Conservation (phyloP, 2,113 vertebrate species). For the Trichechus manatus region DNA sequence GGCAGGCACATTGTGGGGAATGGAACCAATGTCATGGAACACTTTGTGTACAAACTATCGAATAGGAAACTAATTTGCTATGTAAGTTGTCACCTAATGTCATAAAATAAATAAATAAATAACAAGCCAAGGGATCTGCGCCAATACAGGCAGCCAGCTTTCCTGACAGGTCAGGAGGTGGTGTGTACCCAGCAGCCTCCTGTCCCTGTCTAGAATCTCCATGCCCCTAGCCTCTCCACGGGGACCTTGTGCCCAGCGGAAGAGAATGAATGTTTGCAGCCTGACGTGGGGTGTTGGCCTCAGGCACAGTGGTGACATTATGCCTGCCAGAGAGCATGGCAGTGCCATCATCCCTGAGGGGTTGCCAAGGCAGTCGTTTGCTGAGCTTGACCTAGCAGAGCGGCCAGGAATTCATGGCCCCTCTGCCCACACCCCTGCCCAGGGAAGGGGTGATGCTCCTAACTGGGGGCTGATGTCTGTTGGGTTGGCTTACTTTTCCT, state of each 20-base stretch:
- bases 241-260: constrained; percentile 17
- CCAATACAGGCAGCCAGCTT: not conserved
- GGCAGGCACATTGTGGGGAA: too few relatives aligned
- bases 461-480: not conserved
- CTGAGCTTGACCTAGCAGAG: constrained; percentile 55
- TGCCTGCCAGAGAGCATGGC: constrained; percentile 63
- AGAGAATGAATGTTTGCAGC: constrained; percentile 52
- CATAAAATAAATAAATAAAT: not conserved
- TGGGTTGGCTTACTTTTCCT: constrained; percentile 60
- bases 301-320: constrained; percentile 75
- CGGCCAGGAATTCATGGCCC: constrained; percentile 35
- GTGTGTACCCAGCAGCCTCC: not conserved
- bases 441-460: constrained; percentile 59
- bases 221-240: not conserved
- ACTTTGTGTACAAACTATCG: too few relatives aligned
- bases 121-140: not conserved
- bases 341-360: constrained; percentile 65
- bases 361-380: constrained; percentile 69
- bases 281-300: constrained; percentile 59
- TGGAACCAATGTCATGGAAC: too few relatives aligned
- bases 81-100: too few relatives aligned
- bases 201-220: constrained; percentile 18
- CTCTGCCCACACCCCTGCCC: constrained; percentile 57
- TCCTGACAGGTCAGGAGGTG: not conserved
- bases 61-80: too few relatives aligned